Evolutionary conservation across 35 echinoderm and acorn worm species (phyloP).

Genomic region (Patiria miniata): DNA sequence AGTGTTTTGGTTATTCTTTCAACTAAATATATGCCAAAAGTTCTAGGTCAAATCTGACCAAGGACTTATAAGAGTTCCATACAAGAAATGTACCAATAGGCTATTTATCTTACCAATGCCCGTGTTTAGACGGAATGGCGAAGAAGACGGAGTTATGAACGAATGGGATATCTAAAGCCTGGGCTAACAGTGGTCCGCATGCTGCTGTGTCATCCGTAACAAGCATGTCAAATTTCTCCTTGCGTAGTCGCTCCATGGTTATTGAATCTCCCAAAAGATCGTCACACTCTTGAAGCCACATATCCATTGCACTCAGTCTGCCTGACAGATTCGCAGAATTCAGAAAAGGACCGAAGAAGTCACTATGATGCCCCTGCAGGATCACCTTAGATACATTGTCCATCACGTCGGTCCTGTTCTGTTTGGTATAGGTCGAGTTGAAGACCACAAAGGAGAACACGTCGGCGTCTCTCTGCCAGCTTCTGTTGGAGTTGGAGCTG

Average conservation of each 20-base stretch:
- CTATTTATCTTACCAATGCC: no score
- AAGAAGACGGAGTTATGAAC: background rate
- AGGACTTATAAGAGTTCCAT: no score
- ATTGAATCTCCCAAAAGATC: background rate
- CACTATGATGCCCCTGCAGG: background rate
- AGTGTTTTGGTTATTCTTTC: no score
- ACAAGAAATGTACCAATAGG: no score
- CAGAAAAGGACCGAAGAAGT: background rate
- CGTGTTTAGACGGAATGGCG: no score
- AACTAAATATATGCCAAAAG: no score
- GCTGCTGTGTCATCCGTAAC: background rate
- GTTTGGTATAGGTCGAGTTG: background rate
- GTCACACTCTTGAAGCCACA: background rate
- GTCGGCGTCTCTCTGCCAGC: background rate
- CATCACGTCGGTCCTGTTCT: background rate
- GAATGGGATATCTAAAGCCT: background rate
- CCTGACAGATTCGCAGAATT: background rate
- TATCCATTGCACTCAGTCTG: background rate
- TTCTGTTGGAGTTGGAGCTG: background rate
- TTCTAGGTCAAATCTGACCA: no score
- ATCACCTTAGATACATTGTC: background rate
- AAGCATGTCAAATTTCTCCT: background rate
- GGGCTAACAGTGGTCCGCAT: background rate
- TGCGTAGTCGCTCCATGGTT: background rate
- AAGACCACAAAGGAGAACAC: background rate